Evolutionary conservation across 1,140 invertebrate species (phyloP).

Genomic region (Eupristina koningsbergeri): DNA sequence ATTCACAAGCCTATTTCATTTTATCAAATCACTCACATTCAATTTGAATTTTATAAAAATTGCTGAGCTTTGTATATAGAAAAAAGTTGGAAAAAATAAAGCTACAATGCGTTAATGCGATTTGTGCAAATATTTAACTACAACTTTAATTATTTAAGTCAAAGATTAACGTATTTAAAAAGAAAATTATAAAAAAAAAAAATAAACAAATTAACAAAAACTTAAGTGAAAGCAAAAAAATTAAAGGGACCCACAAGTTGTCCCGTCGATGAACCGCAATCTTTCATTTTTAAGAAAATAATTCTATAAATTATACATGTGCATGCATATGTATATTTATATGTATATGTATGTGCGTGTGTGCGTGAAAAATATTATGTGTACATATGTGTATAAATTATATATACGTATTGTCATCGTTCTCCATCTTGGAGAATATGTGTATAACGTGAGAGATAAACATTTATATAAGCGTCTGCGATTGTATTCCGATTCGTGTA

Average conservation of each 20-base stretch:
- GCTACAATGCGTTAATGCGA: constrained; percentile 12
- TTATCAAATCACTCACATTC: constrained; percentile 25
- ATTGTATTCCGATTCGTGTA: constrained; percentile 33
- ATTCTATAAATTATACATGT: constrained; percentile 9
- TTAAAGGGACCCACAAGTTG: constrained; percentile 16
- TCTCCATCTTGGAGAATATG: background rate
- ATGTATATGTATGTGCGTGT: background rate
- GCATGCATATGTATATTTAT: background rate
- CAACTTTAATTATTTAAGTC: constrained; percentile 34
- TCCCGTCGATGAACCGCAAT: constrained; percentile 25
- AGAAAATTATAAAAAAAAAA: constrained; percentile 29
- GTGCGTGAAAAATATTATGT: background rate
- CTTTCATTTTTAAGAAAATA: constrained; percentile 41
- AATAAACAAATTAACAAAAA: background rate
- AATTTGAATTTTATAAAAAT: constrained; percentile 42
- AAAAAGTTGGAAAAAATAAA: constrained; percentile 14
- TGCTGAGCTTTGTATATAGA: constrained; percentile 40
- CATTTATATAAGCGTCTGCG: constrained; percentile 35
- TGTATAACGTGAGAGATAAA: constrained; percentile 16
- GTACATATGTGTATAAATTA: constrained; percentile 5
- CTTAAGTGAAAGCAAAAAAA: constrained; percentile 2
- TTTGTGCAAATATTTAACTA: constrained; percentile 42
- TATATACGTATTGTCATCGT: background rate
- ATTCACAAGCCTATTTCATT: constrained; percentile 10
- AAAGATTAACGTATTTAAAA: constrained; percentile 34